A percentile compares a stretch with the other conserved stretches of the same genome.
Evolutionary conservation across 2,888 invertebrate genomes (phyloP).

Genomic region (Silvanus unidentatus): DNA sequence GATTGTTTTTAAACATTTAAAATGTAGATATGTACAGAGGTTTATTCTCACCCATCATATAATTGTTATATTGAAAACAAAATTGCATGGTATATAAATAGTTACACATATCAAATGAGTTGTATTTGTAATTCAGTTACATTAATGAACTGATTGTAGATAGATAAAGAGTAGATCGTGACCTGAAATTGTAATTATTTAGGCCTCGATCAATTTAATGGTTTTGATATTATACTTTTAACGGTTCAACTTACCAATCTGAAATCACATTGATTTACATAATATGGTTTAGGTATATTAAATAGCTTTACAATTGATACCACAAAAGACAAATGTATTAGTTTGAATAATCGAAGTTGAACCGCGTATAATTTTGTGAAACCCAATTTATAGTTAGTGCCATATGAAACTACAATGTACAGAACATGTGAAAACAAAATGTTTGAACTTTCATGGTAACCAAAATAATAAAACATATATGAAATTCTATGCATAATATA

Average conservation of each 20-base stretch:
- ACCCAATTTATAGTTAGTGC: conserved; percentile 35
- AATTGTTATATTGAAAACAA: background rate
- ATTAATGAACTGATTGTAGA: conserved; percentile 1
- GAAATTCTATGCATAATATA: background rate
- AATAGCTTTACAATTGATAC: too few relatives aligned
- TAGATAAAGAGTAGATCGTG: conserved; percentile 1
- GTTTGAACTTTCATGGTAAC: background rate
- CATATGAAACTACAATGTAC: conserved; percentile 37
- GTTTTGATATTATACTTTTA: conserved; percentile 9
- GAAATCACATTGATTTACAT: too few relatives aligned
- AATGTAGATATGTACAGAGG: conserved; percentile 30
- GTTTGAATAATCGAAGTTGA: too few relatives aligned
- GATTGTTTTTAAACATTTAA: conserved; percentile 35
- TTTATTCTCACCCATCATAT: background rate
- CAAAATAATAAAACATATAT: conserved; percentile 7
- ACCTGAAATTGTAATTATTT: background rate
- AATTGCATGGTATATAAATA: conserved; percentile 1
- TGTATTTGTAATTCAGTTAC: conserved; percentile 1
- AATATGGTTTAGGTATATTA: too few relatives aligned
- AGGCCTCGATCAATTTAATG: conserved; percentile 6
- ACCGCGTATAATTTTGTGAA: too few relatives aligned
- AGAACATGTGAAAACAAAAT: conserved; percentile 17
- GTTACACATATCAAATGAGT: conserved; percentile 2
- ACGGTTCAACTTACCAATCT: too few relatives aligned
- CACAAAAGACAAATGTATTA: too few relatives aligned